A percentile compares a stretch with the other conserved stretches of the same genome.
Conservation (phyloP, 2,113 vertebrate genomes). For the Bucco capensis region DNA sequence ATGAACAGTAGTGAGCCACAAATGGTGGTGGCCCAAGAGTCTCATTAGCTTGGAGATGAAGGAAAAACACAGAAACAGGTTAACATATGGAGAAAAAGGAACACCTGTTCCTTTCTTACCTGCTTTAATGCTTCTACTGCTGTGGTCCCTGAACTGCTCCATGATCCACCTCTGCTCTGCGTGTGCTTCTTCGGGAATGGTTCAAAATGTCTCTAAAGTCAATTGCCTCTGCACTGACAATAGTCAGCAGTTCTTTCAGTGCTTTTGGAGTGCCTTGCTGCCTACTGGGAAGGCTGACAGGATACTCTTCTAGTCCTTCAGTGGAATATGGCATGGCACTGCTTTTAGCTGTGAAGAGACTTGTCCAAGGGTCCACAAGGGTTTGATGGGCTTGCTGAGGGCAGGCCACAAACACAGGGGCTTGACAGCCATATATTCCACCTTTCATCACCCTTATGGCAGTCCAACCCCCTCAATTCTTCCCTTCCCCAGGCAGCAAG, state of each 20-base stretch:
- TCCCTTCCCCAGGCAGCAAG: not conserved
- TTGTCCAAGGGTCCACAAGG: not conserved
- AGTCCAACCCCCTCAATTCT: not conserved
- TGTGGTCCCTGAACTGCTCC: not conserved
- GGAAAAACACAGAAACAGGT: not conserved
- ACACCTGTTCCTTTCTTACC: not conserved
- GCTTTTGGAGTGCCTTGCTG: not conserved
- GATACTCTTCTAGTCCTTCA: not conserved
- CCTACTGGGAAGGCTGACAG: not conserved
- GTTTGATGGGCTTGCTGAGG: not conserved
- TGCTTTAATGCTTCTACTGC: not conserved
- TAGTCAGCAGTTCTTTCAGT: not conserved
- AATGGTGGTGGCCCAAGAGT: not conserved
- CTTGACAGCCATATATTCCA: not conserved
- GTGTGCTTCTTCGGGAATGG: not conserved
- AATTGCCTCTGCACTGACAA: not conserved
- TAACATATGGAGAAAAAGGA: not conserved
- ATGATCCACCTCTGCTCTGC: not conserved
- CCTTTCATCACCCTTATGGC: not conserved
- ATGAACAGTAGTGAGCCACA: not conserved
- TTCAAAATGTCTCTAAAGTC: not conserved
- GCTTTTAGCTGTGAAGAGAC: not conserved
- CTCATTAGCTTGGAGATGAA: not conserved
- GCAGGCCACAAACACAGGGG: not conserved
- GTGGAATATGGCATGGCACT: not conserved